A percentile compares a stretch with the other conserved stretches of the same genome.
Evolutionary conservation across 2,888 invertebrate genomes (phyloP).

Genomic region (Vannuccia rotundouncinata): DNA sequence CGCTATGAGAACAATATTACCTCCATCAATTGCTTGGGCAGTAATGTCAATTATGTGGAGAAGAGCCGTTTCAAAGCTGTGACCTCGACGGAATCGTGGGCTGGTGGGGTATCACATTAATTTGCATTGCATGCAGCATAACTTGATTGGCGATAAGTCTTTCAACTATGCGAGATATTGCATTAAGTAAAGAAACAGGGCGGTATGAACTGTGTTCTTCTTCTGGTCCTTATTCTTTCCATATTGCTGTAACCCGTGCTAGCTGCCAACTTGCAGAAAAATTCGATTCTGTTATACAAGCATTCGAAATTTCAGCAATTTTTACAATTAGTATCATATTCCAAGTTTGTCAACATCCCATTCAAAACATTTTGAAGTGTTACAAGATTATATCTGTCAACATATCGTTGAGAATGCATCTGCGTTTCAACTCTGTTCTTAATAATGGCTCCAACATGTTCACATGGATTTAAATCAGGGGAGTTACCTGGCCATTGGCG

Average conservation of each 20-base stretch:
- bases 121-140: background rate
- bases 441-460: background rate
- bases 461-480: constrained; percentile 9
- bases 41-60: too few species aligned
- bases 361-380: constrained; percentile 20
- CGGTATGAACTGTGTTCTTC: background rate
- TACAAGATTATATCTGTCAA: constrained; percentile 13
- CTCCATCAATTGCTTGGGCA: too few species aligned
- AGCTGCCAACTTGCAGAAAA: constrained; percentile 11
- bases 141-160: background rate
- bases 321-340: background rate
- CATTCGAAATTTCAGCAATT: background rate
- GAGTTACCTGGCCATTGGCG: constrained; percentile 20
- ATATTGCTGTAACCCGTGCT: background rate
- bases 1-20: too few species aligned
- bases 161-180: background rate
- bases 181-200: background rate
- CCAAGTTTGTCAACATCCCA: background rate
- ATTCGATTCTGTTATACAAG: background rate
- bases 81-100: too few species aligned
- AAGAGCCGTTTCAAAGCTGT: too few species aligned
- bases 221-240: constrained; percentile 6
- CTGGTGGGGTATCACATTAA: too few species aligned
- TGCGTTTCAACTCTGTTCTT: background rate
- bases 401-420: background rate